Percentiles rank a stretch among this genome's conserved stretches.
Evolutionary conservation across 1,140 invertebrate genomes (phyloP).

Genomic region (Eufriesea mexicana): DNA sequence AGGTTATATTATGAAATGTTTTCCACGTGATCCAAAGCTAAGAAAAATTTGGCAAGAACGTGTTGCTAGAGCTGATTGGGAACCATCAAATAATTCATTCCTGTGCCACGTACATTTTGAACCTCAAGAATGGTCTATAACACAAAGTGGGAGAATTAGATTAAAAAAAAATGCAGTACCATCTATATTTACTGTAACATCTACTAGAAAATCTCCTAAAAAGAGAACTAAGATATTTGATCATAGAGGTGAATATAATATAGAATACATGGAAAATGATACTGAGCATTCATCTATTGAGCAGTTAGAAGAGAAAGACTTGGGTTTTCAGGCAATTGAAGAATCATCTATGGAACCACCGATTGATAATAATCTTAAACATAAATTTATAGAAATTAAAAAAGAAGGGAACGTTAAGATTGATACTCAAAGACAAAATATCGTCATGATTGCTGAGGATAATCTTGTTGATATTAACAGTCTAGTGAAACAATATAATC

Average conservation of each 20-base stretch:
- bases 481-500: slow-evolving; percentile 36
- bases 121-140: slow-evolving; percentile 74
- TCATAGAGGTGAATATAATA: slow-evolving; percentile 58
- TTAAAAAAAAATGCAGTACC: slow-evolving; percentile 77
- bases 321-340: slow-evolving; percentile 42
- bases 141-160: slow-evolving; percentile 72
- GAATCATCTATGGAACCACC: slow-evolving; percentile 4
- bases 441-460: slow-evolving; percentile 67
- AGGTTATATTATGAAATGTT: slow-evolving; percentile 80
- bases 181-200: slow-evolving; percentile 75
- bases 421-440: slow-evolving; percentile 43
- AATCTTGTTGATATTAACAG: slow-evolving; percentile 54
- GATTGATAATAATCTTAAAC: background rate
- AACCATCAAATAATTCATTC: slow-evolving; percentile 79
- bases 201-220: slow-evolving; percentile 76
- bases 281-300: slow-evolving; percentile 41
- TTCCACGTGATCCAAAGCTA: slow-evolving; percentile 75
- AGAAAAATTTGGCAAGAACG: slow-evolving; percentile 78
- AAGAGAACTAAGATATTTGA: slow-evolving; percentile 66
- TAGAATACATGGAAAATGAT: slow-evolving; percentile 69
- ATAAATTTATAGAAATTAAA: slow-evolving; percentile 1
- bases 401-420: slow-evolving; percentile 39
- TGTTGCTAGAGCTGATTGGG: slow-evolving; percentile 78
- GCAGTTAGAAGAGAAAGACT: slow-evolving; percentile 52
- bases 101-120: slow-evolving; percentile 78